Base-by-base conservation (phyloP, 2,797 vertebrate species). In the Hemitrygon akajei region DNA sequence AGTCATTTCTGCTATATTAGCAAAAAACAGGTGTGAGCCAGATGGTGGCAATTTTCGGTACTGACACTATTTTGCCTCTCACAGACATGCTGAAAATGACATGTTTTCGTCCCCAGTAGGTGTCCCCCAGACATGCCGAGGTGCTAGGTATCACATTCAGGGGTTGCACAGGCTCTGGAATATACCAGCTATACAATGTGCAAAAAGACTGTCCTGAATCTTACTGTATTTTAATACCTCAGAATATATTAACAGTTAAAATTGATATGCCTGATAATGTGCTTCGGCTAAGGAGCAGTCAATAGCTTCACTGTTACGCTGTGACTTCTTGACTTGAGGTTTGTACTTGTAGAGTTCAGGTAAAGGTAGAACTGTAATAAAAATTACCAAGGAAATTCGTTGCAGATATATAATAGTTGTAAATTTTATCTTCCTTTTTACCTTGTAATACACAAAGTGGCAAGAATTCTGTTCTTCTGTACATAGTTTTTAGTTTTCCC, bases 11-110 rank as follows among this genome's bases (percentile, higher is more conserved):
- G 91, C 91, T 76, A 76, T 14, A 93, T 76, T 76, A 93, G 91
- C 66, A 73, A 56, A 75, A 93, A 75, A 91, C 91, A 92, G 91
- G 91, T 92, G 91, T 30, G 91, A 92, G 91, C 91, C 91, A 93
- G 91, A 93, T 93, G 91, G 91, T 76, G 91, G 47, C 91, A 93
- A 93, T 93, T 93, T 93, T 93, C 91, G 76, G 47, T 75, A 76
- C 47, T 60, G 56, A 86, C 82, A 86, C 86, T 20, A 69, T 34
- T 89, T 89, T 89, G n/a, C 86, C 60, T 34, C 91, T 93, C 76
- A 22, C 91, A 75, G 71, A 18, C 91, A 25, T 18, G 47, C 71
- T 76, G 27, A 60, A 76, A 93, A 76, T 93, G 40, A 93, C 71
- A 75, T 56, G 40, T 40, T 93, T 40, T 16, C 7, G n/a, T 93